Conservation (phyloP, 1,140 invertebrate genomes). For the Lasioglossum albipes region DNA sequence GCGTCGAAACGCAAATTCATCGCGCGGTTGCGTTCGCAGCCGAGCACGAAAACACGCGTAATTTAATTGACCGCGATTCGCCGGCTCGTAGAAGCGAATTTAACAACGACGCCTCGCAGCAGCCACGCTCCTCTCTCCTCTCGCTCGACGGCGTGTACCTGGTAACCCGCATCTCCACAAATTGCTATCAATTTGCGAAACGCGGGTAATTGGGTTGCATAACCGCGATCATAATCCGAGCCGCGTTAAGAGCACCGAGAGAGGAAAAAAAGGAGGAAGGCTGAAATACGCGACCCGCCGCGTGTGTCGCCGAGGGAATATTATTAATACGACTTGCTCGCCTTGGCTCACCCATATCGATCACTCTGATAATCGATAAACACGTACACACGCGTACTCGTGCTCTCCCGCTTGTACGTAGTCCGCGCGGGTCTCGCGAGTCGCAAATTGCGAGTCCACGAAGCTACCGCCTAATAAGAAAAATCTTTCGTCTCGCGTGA, state of each 20-base stretch:
- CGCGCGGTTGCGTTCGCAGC: too few relatives aligned
- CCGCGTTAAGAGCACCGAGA: constrained; percentile 40
- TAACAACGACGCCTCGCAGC: neutral
- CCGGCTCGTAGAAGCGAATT: neutral
- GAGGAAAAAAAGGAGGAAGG: constrained; percentile 24
- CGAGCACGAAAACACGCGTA: neutral
- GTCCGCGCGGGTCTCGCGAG: constrained; percentile 15
- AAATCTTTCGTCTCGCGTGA: constrained; percentile 19
- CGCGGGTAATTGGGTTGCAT: constrained; percentile 71
- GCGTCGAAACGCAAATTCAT: neutral
- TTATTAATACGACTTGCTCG: constrained; percentile 73
- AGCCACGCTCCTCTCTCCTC: too few relatives aligned
- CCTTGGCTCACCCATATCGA: constrained; percentile 76
- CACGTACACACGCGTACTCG: constrained; percentile 51
- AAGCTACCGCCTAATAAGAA: constrained; percentile 39
- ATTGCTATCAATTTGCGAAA: constrained; percentile 73
- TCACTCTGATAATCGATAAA: constrained; percentile 73
- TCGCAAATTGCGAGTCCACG: constrained; percentile 45
- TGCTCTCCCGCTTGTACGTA: constrained; percentile 30
- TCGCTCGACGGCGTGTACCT: neutral
- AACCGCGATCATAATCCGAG: constrained; percentile 66
- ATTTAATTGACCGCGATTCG: constrained; percentile 7
- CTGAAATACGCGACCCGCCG: constrained; percentile 34
- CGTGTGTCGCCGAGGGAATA: constrained; percentile 52
- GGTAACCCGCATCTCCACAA: constrained; percentile 41